These are phyloP conservation scores for Myiagra hebetior DNA, from an alignment of 2,113 vertebrate genomes.

Conservation along the genomic window DNA sequence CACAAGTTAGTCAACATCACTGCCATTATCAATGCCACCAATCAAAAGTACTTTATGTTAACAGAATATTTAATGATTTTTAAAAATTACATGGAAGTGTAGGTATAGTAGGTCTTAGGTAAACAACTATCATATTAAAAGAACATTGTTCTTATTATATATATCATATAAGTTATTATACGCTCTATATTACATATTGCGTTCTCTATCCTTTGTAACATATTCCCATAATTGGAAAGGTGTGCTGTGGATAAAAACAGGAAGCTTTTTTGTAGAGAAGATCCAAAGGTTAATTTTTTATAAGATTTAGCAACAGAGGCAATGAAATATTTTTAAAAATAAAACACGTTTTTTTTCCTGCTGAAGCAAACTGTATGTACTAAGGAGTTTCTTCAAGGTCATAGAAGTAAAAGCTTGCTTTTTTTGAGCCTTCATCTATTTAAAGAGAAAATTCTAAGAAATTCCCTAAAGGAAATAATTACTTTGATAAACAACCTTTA, in stretches of 20 bases:
- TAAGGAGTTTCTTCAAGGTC: background rate
- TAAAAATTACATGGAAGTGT: background rate
- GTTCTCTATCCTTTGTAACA: background rate
- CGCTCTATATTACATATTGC: background rate
- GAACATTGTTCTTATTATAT: background rate
- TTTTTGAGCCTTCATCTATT: background rate
- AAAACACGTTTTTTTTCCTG: background rate
- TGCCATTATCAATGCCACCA: background rate
- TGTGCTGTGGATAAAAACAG: background rate
- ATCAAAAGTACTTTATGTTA: background rate
- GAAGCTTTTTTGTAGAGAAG: background rate
- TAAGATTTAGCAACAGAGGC: background rate
- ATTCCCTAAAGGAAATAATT: constrained; percentile 61
- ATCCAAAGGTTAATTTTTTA: background rate
- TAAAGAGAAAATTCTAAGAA: constrained; percentile 21
- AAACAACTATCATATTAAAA: background rate
- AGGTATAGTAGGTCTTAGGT: background rate
- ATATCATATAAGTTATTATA: background rate
- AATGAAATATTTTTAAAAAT: background rate
- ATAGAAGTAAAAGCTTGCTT: background rate
- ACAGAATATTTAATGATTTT: background rate
- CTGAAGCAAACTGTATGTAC: background rate
- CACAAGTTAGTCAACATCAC: background rate
- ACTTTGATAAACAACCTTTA: constrained; percentile 62
- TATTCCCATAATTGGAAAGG: background rate